Evolutionary conservation across 2,888 invertebrate genomes (phyloP), one percentile per base, ranked within the genome.

Genomic region (Gastracanthus pulcherrimus): DNA sequence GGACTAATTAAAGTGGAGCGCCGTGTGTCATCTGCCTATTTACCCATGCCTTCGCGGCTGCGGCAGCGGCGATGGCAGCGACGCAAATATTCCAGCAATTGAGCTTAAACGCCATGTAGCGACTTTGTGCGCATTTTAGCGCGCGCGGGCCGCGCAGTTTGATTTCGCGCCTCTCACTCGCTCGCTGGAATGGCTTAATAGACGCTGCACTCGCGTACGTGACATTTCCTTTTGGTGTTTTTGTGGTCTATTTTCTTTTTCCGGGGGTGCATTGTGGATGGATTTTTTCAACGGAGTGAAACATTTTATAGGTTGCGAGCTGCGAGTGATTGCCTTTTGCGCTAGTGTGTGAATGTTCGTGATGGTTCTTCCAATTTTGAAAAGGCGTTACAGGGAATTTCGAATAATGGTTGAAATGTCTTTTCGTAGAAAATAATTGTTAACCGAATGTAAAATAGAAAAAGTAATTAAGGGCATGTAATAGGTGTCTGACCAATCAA

Each of bases 11-110:
- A 76, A 82, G 58, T 76, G 66, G 75, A 79, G 66, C 82, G 62
- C 34, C 48, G 55, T 55, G 51, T 82, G 75, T 79, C 76, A 76
- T 78, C 19, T 51, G 66, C 45, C 66, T 77, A 51, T 79, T 76
- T 81, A 67, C 71, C 38, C 62, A 51, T 9, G 72, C 23, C 1
- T 29, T 41, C 19, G n/a, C n/a, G n/a, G n/a, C n/a, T n/a, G n/a
- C n/a, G n/a, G n/a, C n/a, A n/a, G n/a, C n/a, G n/a, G n/a, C n/a
- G n/a, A n/a, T n/a, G n/a, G 5, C n/a, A 26, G 58, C 29, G 13
- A 41, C 51, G 69, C 66, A 76, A 78, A 71, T 82, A 82, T 78
- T 70, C 70, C 58, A 67, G 58, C 74, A 74, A 75, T 75, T 82
- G 72, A 81, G 51, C 51, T 58, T 36, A 70, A 80, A 66, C 60